phyloP scores from a whole-genome alignment of 2,797 vertebrate genomes.

The Xenopus petersii region DNA sequence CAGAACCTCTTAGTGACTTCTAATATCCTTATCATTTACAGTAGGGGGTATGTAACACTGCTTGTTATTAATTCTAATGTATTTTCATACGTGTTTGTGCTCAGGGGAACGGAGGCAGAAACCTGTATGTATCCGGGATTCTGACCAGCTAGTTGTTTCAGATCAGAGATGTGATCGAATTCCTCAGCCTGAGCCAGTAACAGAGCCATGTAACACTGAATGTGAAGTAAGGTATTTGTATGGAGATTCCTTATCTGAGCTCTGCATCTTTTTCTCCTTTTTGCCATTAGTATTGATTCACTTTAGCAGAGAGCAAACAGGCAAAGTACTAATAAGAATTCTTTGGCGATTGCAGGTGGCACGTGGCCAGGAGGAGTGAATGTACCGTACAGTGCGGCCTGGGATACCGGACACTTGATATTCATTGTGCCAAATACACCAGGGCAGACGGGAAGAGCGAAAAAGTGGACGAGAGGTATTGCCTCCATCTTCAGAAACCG shows the following conservation, averaged over 20 bases:
- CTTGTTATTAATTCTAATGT: too few relatives aligned
- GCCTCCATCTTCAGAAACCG: constrained; percentile 79
- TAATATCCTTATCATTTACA: too few relatives aligned
- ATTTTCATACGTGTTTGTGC: too few relatives aligned
- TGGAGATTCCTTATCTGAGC: too few relatives aligned
- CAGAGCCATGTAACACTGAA: constrained; percentile 85
- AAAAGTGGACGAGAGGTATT: constrained; percentile 87
- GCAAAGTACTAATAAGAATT: not conserved
- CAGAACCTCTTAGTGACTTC: not conserved
- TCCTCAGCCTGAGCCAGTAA: constrained; percentile 74
- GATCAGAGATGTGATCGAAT: constrained; percentile 88
- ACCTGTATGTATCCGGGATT: constrained; percentile 86
- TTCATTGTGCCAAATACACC: constrained; percentile 87
- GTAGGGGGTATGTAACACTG: too few relatives aligned
- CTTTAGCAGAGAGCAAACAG: too few relatives aligned
- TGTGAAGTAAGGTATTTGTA: constrained; percentile 87
- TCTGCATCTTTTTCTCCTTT: too few relatives aligned
- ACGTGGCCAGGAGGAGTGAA: constrained; percentile 84
- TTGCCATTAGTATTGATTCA: too few relatives aligned
- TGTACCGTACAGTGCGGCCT: constrained; percentile 87
- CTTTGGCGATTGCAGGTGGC: constrained; percentile 74
- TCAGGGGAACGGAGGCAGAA: constrained; percentile 82
- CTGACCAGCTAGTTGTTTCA: constrained; percentile 87
- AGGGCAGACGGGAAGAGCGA: constrained; percentile 78
- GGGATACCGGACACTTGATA: constrained; percentile 85